phyloP scores from a whole-genome alignment of 1,140 invertebrate genomes.

The Drosophila kikkawai region DNA sequence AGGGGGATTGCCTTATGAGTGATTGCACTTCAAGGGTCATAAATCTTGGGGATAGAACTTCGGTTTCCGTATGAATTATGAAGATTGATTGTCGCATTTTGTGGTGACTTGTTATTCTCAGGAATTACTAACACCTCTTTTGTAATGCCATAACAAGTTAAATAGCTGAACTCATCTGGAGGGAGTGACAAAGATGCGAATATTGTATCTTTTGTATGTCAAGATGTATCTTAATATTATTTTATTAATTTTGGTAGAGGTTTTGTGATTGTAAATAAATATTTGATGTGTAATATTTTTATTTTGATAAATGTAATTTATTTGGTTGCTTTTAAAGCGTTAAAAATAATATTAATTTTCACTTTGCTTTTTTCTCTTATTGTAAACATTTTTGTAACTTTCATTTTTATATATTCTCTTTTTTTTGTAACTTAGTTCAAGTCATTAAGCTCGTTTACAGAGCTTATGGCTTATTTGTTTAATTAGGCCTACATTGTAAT shows the following conservation, averaged over 20 bases:
- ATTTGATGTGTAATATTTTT: neutral
- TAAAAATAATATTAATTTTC: neutral
- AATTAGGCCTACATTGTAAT: neutral
- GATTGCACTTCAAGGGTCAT: constrained; percentile 45
- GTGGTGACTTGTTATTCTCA: constrained; percentile 43
- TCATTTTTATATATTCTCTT: too few relatives aligned
- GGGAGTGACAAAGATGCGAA: neutral
- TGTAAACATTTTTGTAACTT: neutral
- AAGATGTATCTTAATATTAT: neutral
- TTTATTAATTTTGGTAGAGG: neutral
- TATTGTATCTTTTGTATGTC: constrained; percentile 6
- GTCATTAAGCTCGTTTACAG: neutral
- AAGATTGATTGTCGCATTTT: constrained; percentile 46
- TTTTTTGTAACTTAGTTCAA: neutral
- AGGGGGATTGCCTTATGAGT: constrained; percentile 47
- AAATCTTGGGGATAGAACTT: constrained; percentile 36
- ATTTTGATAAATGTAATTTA: neutral
- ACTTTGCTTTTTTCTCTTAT: neutral
- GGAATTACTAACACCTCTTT: constrained; percentile 46
- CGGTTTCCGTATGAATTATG: constrained; percentile 37
- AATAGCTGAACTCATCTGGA: constrained; percentile 5
- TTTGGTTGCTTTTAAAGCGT: neutral
- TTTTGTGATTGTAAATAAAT: constrained; percentile 4
- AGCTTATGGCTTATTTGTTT: constrained; percentile 9
- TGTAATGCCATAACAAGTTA: constrained; percentile 37